These are phyloP conservation scores for Lethrus apterus DNA, from an alignment of 1,140 invertebrate genomes.

Conservation along the genomic window DNA sequence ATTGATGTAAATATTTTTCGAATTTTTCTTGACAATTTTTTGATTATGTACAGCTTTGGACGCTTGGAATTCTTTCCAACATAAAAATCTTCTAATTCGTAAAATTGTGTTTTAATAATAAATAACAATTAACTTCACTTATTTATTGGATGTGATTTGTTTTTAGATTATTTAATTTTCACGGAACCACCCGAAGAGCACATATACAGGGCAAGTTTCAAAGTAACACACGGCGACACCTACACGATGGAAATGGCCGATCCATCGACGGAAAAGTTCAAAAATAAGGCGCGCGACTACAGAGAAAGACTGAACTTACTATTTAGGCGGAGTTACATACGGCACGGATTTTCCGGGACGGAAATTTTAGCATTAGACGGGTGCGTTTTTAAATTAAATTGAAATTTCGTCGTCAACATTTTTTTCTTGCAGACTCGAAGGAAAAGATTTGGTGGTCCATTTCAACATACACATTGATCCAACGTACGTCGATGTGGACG, in stretches of 20 bases:
- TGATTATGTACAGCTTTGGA: no score
- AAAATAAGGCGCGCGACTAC: constrained; percentile 61
- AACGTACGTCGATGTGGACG: constrained; percentile 45
- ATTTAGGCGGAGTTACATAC: constrained; percentile 61
- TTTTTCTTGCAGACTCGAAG: constrained; percentile 48
- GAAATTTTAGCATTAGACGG: constrained; percentile 74
- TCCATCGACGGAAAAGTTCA: constrained; percentile 57
- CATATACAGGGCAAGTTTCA: constrained; percentile 70
- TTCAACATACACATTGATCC: constrained; percentile 66
- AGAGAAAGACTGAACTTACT: constrained; percentile 66
- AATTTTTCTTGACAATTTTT: no score
- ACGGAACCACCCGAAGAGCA: constrained; percentile 68
- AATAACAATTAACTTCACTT: no score
- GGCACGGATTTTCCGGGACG: constrained; percentile 57
- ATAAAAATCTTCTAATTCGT: no score
- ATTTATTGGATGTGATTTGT: no score
- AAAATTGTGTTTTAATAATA: no score
- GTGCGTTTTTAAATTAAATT: constrained; percentile 52
- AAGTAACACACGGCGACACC: constrained; percentile 57
- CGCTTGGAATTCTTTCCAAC: no score
- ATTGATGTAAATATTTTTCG: no score
- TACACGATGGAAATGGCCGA: constrained; percentile 58
- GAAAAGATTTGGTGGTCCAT: constrained; percentile 60
- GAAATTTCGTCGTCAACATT: background rate
- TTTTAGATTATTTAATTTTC: constrained; percentile 72